Evolutionary conservation across 2,888 invertebrate species (phyloP), one percentile per base, ranked within the genome.

Genomic region (Nudaria mundana): DNA sequence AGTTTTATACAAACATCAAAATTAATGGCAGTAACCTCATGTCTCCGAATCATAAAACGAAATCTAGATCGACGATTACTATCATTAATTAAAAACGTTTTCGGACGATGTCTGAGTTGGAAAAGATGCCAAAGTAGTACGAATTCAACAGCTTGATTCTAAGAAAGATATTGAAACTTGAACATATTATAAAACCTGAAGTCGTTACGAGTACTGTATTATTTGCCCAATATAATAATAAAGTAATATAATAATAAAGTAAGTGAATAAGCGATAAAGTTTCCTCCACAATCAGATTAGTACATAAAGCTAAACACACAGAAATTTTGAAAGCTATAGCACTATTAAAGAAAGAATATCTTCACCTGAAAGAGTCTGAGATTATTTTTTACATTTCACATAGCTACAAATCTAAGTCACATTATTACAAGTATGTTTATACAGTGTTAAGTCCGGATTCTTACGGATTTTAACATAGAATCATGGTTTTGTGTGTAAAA

Each of bases 281-380:
- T 83, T 77, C 77, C 78, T 80, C 63, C 74, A 72, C 66, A 66
- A 61, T 56, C 39, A 56, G 61, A 56, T 64, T 72, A 68, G 76
- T 69, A 85, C 76, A 85, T 71, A 85, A 81, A 84, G 83, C 83
- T 84, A 79, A 70, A 83, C 76, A 84, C 70, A 79, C 63, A 76
- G 63, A 81, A 68, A 69, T 68, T n/a, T 71, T 55, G 63, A 78
- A 85, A 85, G 74, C 76, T 76, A 67, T 62, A 69, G 71, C 71
- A 63, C 63, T 53, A 54, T 61, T 50, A 59, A 56, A 50, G 49
- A 56, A 58, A 64, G 63, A 53, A 56, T 60, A 54, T 71, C 71
- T 76, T 81, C 75, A 84, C 86, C 86, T 86, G 86, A 81, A 86
- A 85, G 75, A 66, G 68, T 66, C 63, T 45, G 62, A 58, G 59